Base-by-base conservation (phyloP, 2,797 vertebrate genomes). In the Cyclopterus lumpus region DNA sequence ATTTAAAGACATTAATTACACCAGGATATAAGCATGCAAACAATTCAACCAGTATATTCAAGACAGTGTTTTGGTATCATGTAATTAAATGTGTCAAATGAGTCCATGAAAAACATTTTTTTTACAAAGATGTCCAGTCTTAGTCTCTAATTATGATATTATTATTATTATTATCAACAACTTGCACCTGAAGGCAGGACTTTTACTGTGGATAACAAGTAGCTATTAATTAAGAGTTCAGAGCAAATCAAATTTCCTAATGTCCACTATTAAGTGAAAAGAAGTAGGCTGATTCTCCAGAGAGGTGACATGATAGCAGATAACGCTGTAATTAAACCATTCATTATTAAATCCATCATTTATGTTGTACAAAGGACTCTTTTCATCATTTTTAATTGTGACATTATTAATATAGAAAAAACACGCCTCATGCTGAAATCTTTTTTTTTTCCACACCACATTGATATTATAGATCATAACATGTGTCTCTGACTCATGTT, bases 81-180 rank as follows among this genome's bases (percentile, higher is more conserved):
- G 20, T 46, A 59, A 65, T 72, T 10, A 71, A 75, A 61, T 46
- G 59, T 68, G 76, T 63, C 53, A 80, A 81, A 83, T 64, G 32
- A 78, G 26, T 76, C 64, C 22, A 60, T 61, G 22, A 75, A 76
- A 77, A 75, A 18, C 26, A 70, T 84, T 77, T 55, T n/a, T 11
- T 10, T 6, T 18, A 79, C 58, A 70, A 76, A 82, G 71, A 85
- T 69, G 74, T 84, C 71, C 78, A 61, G 63, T 34, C 57, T 71
- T 34, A 59, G 46, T 26, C 28, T 71, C 55, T 48, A 57, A 67
- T 30, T 62, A 79, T 81, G 71, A 89, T 6, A 54, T 78, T 74
- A 89, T 86, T 83, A 91, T 86, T 93, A 84, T 89, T 85, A 91
- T 84, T 93, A 84, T 90, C 78, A 86, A 44, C 44, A 64, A 68